Conservation (phyloP, 2,888 invertebrate species). For the Formica aserva region DNA sequence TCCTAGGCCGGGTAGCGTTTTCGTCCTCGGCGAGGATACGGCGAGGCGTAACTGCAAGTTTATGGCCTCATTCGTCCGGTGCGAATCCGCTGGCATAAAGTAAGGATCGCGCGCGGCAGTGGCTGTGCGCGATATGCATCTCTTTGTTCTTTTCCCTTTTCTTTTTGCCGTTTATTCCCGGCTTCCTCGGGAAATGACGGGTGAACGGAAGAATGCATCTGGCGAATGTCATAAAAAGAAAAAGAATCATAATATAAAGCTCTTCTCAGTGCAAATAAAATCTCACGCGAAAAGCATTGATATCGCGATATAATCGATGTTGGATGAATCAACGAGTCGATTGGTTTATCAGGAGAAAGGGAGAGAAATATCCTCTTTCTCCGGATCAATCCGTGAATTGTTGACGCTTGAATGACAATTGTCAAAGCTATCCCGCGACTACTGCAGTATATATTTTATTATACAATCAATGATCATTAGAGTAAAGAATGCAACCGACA, state of each 20-base stretch:
- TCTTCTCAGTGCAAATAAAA: background rate
- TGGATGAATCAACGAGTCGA: conserved; percentile 5
- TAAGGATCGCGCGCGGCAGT: conserved; percentile 14
- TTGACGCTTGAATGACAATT: conserved; percentile 27
- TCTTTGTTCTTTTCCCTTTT: conserved; percentile 1
- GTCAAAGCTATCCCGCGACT: background rate
- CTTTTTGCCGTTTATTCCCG: background rate
- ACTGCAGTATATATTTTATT: conserved; percentile 7
- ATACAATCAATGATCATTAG: conserved; percentile 13
- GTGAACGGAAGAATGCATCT: background rate
- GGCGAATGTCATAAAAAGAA: background rate
- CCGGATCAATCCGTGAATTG: conserved; percentile 9
- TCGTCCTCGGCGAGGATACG: conserved; percentile 44
- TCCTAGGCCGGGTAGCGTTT: conserved; percentile 22
- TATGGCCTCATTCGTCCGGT: conserved; percentile 46
- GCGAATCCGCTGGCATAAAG: conserved; percentile 45
- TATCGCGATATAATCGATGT: conserved; percentile 9
- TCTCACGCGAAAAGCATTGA: background rate
- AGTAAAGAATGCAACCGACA: conserved; percentile 13
- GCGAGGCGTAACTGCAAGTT: conserved; percentile 36
- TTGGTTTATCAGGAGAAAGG: background rate
- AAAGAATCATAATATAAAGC: background rate
- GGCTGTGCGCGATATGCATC: conserved; percentile 16
- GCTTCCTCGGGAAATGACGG: conserved; percentile 14
- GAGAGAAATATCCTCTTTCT: background rate